A percentile compares a stretch with the other conserved stretches of the same genome.
These are phyloP conservation scores for Platorchestia sp. DNA, from an alignment of 1,140 invertebrate genomes.

Conservation along the genomic window DNA sequence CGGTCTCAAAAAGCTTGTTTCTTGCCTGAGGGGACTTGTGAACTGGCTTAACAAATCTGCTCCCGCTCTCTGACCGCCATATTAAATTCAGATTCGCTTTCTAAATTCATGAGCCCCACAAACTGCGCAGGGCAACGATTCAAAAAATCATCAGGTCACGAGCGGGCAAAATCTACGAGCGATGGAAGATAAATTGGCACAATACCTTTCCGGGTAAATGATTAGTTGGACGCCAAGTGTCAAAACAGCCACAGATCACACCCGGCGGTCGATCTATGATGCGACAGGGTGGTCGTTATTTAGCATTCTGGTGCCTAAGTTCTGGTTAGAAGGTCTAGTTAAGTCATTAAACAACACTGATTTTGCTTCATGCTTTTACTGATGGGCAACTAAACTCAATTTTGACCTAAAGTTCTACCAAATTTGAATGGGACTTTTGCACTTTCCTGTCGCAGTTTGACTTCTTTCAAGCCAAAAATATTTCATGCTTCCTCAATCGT, in stretches of 20 bases:
- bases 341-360: background rate
- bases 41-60: background rate
- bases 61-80: background rate
- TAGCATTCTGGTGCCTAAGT: background rate
- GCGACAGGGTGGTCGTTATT: background rate
- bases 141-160: slow-evolving; percentile 7
- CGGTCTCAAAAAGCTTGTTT: background rate
- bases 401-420: background rate
- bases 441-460: too few species aligned
- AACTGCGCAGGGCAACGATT: background rate
- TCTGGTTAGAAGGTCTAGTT: background rate
- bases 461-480: too few species aligned
- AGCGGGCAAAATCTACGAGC: background rate
- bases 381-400: background rate
- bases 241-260: background rate
- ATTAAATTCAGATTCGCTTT: background rate
- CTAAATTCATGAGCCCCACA: background rate
- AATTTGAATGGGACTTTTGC: background rate
- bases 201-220: background rate
- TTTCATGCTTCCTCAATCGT: too few species aligned
- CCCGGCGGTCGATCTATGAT: background rate
- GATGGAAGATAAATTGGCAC: background rate
- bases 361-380: background rate
- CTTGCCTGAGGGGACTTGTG: background rate
- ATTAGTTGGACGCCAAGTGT: background rate